Evolutionary conservation across 1,140 invertebrate genomes (phyloP), one percentile per base, ranked within the genome.

Genomic region (Platorchestia sp.): DNA sequence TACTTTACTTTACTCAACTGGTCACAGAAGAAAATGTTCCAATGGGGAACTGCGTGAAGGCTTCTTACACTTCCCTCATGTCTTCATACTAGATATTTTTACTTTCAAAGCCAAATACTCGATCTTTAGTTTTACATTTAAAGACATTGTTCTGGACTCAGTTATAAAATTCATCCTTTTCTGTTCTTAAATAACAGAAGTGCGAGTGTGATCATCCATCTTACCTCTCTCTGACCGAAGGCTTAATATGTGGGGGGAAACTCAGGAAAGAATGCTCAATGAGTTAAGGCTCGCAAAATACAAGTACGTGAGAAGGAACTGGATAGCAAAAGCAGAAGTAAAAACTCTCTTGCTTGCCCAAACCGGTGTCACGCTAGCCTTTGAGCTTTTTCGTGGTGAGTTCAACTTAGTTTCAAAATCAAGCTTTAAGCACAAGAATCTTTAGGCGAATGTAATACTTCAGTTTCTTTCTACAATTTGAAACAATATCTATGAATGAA

Each of bases 171-270:
- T n/a, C n/a, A 19, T 75, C 27, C 59, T 75, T 36, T 75, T 27
- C 7, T 7, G 47, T 27, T 27, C 27, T 75, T 3, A 75, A 36
- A 27, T 75, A 36, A 1, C 1, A 75, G 59, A 36, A 75, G 59
- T 75, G 59, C 3, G 27, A 3, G 14, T 3, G 27, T 36, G 0
- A 93, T 44, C 45, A 93, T 93, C n/a, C 91, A 40, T 93, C 91
- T 93, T 93, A 36, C 91, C 16, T 93, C 45, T 90, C 43, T 93
- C 44, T 47, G 47, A 47, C 91, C 91, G 47, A 47, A 45, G 45
- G 45, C 43, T 93, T 44, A n/a, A n/a, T n/a, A n/a, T n/a, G n/a
- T n/a, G n/a, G n/a, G n/a, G n/a, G n/a, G n/a, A n/a, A n/a, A n/a
- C n/a, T n/a, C n/a, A n/a, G n/a, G n/a, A n/a, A n/a, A n/a, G n/a